Base-by-base conservation (phyloP, 2,113 vertebrate species). In the Pseudopipra pipra region DNA sequence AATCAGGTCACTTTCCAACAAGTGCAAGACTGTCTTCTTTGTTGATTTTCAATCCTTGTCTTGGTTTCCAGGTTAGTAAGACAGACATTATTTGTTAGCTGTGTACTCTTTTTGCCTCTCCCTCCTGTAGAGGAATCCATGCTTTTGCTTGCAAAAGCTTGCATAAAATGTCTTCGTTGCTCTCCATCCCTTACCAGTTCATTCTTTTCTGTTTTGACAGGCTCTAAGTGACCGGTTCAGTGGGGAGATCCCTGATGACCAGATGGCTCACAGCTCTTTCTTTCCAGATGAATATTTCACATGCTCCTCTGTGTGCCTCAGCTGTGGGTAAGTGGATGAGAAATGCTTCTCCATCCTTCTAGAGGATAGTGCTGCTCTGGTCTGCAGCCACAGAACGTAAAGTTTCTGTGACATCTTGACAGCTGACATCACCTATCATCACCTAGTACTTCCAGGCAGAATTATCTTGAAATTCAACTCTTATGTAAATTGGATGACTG, bases 221-320 rank as follows among this genome's bases (percentile, higher is more conserved):
- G 99, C 99, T 35, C 85, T 99, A 95, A 99, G 99, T 33, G 99
- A 99, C 87, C 98, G 99, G 68, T 99, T 99, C 97, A 99, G 98
- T 61, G 99, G 99, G 37, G 99, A 99, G 72, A 99, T 99, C 81
- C 98, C 99, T 0, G 99, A 99, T 93, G 99, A 99, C 83, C 98
- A 99, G 92, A 98, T 99, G 98, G 97, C 98, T 30, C 98, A 99
- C 95, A 99, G 99, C 97, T 99, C 99, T 46, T 99, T 99, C 95
- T 99, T 99, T 91, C 99, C 99, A 49, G 99, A 99, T 79, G 99
- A 99, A 88, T 99, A 99, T 97, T 99, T 99, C 87, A 99, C 99
- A 80, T 99, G 99, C 95, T 99, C 99, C 65, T 98, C 98, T 85
- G 93, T 99, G 93, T 99, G 99, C 91, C 99, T 99, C 96, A 99